Evolutionary conservation across 2,888 invertebrate species (phyloP), one percentile per base, ranked within the genome.

Genomic region (Chloroclysta siterata): DNA sequence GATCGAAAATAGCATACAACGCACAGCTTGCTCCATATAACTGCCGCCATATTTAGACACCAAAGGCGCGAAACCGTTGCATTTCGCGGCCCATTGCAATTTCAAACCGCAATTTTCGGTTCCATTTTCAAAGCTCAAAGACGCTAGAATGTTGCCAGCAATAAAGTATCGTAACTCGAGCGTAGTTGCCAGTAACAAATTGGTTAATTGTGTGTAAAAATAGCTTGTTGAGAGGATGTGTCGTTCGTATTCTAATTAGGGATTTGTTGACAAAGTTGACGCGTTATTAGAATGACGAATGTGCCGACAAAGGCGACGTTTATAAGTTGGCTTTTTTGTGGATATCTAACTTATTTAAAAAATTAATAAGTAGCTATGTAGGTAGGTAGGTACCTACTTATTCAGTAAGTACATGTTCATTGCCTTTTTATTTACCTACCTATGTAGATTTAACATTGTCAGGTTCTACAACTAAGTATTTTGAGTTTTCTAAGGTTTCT

Each of bases 101-200:
- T 85, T 80, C 70, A 81, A 78, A 80, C 81, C 85, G 85, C 87
- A 85, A 88, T 88, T 88, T 87, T 89, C 87, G 81, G 85, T 87
- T 87, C 84, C 85, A 86, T 82, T 87, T 87, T 87, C 87, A 65
- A 65, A 65, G 57, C 60, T 65, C 87, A 87, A 88, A 79, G 82
- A 83, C 79, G 82, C 84, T 89, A 89, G 88, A 89, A 88, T 89
- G 90, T 89, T 88, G 90, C 87, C 83, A 80, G 66, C 77, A 82
- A 90, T 90, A 90, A 90, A 90, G 64, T 51, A 72, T 65, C 63
- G 75, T 77, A 78, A 84, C 78, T 79, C 80, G 80, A 85, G 79
- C 89, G 88, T 69, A 65, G 76, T 78, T 87, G 85, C 82, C 84
- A 87, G 73, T 78, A 84, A 89, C 90, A 90, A 90, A 90, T 91